These are phyloP conservation scores for Turdus rufiventris DNA, from an alignment of 2,113 vertebrate species.

Conservation along the genomic window DNA sequence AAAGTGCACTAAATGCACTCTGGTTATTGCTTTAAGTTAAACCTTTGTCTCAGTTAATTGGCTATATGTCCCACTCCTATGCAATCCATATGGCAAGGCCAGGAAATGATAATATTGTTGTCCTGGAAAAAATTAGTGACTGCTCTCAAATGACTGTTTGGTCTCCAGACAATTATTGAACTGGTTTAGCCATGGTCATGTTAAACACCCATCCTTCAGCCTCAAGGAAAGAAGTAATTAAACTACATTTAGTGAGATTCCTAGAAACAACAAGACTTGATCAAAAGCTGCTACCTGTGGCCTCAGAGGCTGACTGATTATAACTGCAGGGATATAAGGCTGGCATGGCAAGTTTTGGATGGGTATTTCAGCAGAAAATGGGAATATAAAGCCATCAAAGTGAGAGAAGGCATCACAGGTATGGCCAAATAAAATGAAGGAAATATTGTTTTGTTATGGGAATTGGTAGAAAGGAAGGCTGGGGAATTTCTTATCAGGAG, in stretches of 20 bases:
- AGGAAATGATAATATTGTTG: constrained; percentile 53
- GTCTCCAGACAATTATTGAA: constrained; percentile 48
- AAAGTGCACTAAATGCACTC: constrained; percentile 58
- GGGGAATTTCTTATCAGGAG: background rate
- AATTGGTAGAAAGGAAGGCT: background rate
- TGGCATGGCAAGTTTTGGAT: background rate
- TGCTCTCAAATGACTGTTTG: background rate
- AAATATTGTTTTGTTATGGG: background rate
- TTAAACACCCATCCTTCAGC: background rate
- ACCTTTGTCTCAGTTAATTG: constrained; percentile 54
- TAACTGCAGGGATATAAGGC: background rate
- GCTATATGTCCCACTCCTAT: background rate
- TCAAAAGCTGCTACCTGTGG: background rate
- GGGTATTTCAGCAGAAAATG: background rate
- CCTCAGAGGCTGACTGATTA: background rate
- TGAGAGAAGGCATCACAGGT: background rate
- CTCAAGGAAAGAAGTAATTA: constrained; percentile 5
- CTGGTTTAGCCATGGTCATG: background rate
- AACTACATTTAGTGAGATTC: background rate
- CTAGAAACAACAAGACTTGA: background rate
- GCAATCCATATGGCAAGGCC: constrained; percentile 30
- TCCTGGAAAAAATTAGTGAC: constrained; percentile 19
- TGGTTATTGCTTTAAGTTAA: constrained; percentile 54
- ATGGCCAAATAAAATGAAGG: background rate
- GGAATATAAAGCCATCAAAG: background rate